Base-by-base conservation (phyloP, 92 coral and sea anemone species). In the Pocillopora meandrina region DNA sequence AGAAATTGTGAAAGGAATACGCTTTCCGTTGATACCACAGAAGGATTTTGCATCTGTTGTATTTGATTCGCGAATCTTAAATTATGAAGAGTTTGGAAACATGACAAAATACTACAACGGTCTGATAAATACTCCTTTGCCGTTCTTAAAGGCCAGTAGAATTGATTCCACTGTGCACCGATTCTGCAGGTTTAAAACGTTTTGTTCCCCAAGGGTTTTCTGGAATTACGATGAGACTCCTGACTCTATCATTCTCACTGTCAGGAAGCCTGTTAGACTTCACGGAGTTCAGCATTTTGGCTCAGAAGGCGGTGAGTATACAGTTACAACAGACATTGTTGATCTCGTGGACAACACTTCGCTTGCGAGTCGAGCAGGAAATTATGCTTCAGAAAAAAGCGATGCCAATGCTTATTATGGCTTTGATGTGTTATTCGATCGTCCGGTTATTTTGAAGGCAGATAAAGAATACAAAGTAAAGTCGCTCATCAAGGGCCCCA, bases 251-350 rank as follows among this genome's bases (percentile, higher is more conserved):
- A 7, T 12, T 21, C 15, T 67, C 72, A 18, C 72, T 5, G 72
- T 67, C 52, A 11, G 1, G 0, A 67, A 67, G 49, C 72, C 72
- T 31, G 18, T 67, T 8, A 67, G 11, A 4, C 2, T 67, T 23
- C 2, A 18, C 34, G 72, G 72, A 67, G 72, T 67, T 67, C 49
- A 67, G 72, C 49, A 12, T 33, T 67, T 67, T 67, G 72, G 72
- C 14, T 67, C 19, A 13, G 49, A 31, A 67, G 42, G 17, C 6
- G 72, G 72, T 5, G 18, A 67, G 72, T 67, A 67, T 42, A 67
- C 49, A 9, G 49, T 31, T 67, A 7, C 21, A 16, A 67, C 19
- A 23, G 72, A 67, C 31, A 18, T 67, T 13, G 34, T 23, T 12
- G 72, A 67, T 67, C 31, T 16, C 49, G 3, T 15, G 23, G 42